Base-by-base conservation (phyloP, 2,113 vertebrate species). In the Dryoscopus gambensis region DNA sequence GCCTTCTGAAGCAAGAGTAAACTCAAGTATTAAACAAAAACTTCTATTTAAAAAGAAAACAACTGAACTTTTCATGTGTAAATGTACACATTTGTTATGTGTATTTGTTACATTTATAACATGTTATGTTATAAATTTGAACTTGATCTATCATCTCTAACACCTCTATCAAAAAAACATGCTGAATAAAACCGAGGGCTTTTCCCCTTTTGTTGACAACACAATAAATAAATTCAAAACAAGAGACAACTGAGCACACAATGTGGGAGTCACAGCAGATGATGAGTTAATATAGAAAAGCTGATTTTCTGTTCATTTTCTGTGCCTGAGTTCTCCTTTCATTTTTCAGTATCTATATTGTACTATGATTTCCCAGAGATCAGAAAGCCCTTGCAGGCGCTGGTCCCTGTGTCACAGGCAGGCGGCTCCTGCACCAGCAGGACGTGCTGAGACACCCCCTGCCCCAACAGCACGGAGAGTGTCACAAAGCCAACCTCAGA, bases 1-100 rank as follows among this genome's bases (percentile, higher is more conserved):
- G 64, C 52, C 11, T 89, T 95, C 69, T 92, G 49, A 91, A 86
- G 60, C 22, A 89, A 80, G 15, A 93, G 47, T 49, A 90, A 90
- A 90, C 16, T 75, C 39, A 78, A 90, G 18, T 44, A 71, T 65
- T 92, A 90, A 95, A 92, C 8, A 92, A 78, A 81, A 81, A 1
- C 21, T 59, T 57, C 6, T 75, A 13, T 68, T 87, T 84, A 50
- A 71, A 77, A 59, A 70, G 44, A 79, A 89, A 89, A 87, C 49
- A 78, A 73, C 6, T 49, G 15, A 93, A 68, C 52, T 73, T 93
- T 53, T 75, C 13, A 56, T 27, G 13, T 78, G 19, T 37, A 74
- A 71, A 74, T 19, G 20, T 59, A 78, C 44, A 78, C 18, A 35
- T 67, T 67, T 84, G 39, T 71, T 89, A n/a, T n/a, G n/a, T n/a